Conservation (phyloP, 2,113 vertebrate genomes). For the Daubentonia madagascariensis region DNA sequence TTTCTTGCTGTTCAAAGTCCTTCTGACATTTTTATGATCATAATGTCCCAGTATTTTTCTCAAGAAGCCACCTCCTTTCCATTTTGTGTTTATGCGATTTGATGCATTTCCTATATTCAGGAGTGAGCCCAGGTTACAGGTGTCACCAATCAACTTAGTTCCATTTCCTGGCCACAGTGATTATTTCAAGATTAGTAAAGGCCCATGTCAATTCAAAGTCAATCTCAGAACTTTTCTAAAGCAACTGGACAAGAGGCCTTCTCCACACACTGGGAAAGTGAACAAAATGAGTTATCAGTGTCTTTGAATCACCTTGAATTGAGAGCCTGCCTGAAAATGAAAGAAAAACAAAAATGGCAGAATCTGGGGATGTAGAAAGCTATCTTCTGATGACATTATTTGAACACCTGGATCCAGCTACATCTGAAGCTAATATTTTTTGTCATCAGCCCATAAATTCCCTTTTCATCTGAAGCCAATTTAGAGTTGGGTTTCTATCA, state of each 20-base stretch:
- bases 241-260: not conserved
- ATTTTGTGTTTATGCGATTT: not conserved
- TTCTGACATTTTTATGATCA: not conserved
- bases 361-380: not conserved
- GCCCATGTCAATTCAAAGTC: not conserved
- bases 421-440: not conserved
- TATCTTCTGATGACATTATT: not conserved
- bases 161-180: not conserved
- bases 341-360: not conserved
- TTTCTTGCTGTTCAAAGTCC: not conserved
- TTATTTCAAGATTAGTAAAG: not conserved
- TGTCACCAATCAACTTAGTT: not conserved
- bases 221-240: not conserved
- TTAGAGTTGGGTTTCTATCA: slow-evolving; percentile 5
- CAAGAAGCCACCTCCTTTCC: not conserved
- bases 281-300: not conserved
- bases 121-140: not conserved
- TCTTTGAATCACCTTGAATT: not conserved
- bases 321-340: not conserved
- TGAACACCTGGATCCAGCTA: not conserved
- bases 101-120: not conserved
- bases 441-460: not conserved
- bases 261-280: not conserved
- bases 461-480: not conserved
- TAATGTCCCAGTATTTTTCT: not conserved